Evolutionary conservation across 2,113 vertebrate genomes (phyloP).

Genomic region (Clarias gariepinus): DNA sequence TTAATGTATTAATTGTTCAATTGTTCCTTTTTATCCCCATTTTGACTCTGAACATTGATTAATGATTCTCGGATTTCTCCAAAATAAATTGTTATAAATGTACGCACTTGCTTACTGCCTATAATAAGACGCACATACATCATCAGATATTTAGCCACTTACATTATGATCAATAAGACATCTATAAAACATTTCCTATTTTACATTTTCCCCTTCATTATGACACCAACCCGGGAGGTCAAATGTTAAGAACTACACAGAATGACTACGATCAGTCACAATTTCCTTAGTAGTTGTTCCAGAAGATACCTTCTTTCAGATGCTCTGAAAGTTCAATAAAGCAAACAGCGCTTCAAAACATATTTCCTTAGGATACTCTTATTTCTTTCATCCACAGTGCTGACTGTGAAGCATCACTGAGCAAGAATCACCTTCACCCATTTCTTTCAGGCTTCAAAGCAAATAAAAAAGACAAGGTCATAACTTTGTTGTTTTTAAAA

Average conservation of each 20-base stretch:
- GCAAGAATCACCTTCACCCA: slow-evolving; percentile 31
- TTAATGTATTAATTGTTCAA: not conserved
- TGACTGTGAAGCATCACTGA: slow-evolving; percentile 10
- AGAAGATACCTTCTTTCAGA: not conserved
- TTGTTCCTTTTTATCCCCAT: not conserved
- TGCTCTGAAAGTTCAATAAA: slow-evolving; percentile 11
- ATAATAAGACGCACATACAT: not conserved
- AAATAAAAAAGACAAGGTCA: slow-evolving; percentile 33
- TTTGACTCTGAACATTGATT: not conserved
- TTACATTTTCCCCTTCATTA: not conserved
- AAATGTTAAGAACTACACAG: not conserved
- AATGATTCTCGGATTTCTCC: not conserved
- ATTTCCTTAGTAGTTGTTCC: not conserved
- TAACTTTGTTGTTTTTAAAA: slow-evolving; percentile 34
- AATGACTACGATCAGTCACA: not conserved
- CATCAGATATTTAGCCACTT: not conserved
- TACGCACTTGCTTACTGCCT: too few relatives aligned
- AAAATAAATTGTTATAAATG: not conserved
- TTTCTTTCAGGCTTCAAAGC: slow-evolving; percentile 37
- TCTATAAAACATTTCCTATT: not conserved
- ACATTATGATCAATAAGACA: not conserved
- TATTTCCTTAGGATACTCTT: slow-evolving; percentile 30
- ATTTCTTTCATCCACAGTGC: slow-evolving; percentile 10
- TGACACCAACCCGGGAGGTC: too few relatives aligned
- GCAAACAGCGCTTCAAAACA: slow-evolving; percentile 3